Conservation (phyloP, 1,140 invertebrate genomes). For the Sycophaga agraensis region DNA sequence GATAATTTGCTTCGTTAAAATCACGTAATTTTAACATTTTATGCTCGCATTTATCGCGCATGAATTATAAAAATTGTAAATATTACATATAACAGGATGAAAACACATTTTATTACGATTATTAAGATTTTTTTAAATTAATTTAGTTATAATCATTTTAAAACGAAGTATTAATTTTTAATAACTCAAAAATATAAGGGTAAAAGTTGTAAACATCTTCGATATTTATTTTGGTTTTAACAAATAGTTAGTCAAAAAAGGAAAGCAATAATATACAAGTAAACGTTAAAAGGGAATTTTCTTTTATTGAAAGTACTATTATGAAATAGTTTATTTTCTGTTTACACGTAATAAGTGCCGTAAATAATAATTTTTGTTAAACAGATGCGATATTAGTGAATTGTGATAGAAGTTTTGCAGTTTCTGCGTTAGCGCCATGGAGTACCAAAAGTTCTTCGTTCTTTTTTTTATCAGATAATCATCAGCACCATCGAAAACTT, state of each 20-base stretch:
- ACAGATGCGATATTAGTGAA: conserved; percentile 22
- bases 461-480: conserved; percentile 2
- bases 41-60: background rate
- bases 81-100: conserved; percentile 23
- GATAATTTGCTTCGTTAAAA: conserved; percentile 24
- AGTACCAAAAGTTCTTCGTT: conserved; percentile 5
- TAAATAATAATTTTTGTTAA: conserved; percentile 14
- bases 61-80: conserved; percentile 15
- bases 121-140: background rate
- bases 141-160: background rate
- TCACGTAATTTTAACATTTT: background rate
- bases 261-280: conserved; percentile 5
- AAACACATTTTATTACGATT: background rate
- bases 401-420: conserved; percentile 25
- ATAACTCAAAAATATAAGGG: background rate
- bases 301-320: conserved; percentile 12
- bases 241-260: too few species aligned
- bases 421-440: conserved; percentile 14
- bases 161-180: conserved; percentile 18
- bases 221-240: too few species aligned
- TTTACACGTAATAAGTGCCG: background rate
- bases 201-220: conserved; percentile 1
- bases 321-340: background rate
- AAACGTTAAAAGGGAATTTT: conserved; percentile 12
- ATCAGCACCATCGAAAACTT: background rate